Evolutionary conservation across 2,888 invertebrate species (phyloP).

Genomic region (Aricia artaxerxes): DNA sequence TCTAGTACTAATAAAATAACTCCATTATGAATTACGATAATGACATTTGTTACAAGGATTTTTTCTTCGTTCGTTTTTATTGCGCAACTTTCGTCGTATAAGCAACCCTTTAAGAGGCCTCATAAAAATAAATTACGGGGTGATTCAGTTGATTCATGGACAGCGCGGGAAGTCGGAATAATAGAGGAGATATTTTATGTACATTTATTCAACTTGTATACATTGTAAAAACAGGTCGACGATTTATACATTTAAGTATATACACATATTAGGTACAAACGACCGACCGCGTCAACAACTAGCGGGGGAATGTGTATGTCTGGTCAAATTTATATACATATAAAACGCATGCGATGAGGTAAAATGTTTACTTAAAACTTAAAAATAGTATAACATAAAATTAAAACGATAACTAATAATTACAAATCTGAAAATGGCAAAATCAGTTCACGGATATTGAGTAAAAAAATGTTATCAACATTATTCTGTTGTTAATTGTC

Average conservation of each 20-base stretch:
- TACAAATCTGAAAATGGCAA: background rate
- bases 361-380: background rate
- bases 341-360: background rate
- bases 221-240: slow-evolving; percentile 69
- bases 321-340: background rate
- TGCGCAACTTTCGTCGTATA: slow-evolving; percentile 19
- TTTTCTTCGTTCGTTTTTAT: slow-evolving; percentile 4
- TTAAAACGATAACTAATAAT: background rate
- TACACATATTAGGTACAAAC: slow-evolving; percentile 46
- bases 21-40: background rate
- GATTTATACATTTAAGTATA: slow-evolving; percentile 66
- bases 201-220: slow-evolving; percentile 74
- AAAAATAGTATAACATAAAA: background rate
- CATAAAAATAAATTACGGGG: slow-evolving; percentile 27
- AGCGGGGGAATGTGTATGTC: slow-evolving; percentile 67
- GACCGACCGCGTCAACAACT: slow-evolving; percentile 42
- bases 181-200: slow-evolving; percentile 58
- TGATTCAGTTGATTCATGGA: slow-evolving; percentile 2
- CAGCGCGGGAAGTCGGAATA: slow-evolving; percentile 33
- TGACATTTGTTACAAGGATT: slow-evolving; percentile 22
- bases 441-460: background rate
- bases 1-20: background rate
- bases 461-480: too few species aligned
- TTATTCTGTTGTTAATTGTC: too few species aligned
- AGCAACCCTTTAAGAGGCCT: slow-evolving; percentile 22